phyloP scores from a whole-genome alignment of 2,797 vertebrate species.

The Sitta carolinensis region DNA sequence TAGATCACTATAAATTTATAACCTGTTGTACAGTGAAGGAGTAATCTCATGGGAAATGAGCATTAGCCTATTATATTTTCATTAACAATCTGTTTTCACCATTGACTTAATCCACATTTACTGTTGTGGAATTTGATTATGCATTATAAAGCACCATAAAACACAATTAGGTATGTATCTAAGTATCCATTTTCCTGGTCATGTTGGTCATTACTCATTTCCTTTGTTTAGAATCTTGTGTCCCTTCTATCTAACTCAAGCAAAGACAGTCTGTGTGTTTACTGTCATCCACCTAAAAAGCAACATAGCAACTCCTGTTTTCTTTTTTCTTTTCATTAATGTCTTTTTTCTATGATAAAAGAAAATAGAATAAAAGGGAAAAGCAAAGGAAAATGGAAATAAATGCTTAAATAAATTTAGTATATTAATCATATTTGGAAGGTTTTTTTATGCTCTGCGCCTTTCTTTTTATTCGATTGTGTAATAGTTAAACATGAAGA shows the following conservation, averaged over 20 bases:
- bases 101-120: constrained; percentile 69
- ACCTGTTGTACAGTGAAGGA: constrained; percentile 68
- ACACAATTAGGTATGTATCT: constrained; percentile 58
- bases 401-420: not conserved
- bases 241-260: constrained; percentile 40
- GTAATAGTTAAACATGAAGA: not conserved
- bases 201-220: constrained; percentile 51
- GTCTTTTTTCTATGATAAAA: not conserved
- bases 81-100: constrained; percentile 73
- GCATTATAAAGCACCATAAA: constrained; percentile 57
- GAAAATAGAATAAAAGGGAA: not conserved
- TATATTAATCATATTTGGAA: not conserved
- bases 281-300: constrained; percentile 16
- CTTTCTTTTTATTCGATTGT: not conserved
- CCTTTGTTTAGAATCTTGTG: constrained; percentile 46
- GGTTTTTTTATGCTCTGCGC: not conserved
- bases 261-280: constrained; percentile 9
- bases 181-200: constrained; percentile 54
- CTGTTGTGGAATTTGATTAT: constrained; percentile 63
- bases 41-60: constrained; percentile 63
- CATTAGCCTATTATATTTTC: constrained; percentile 68
- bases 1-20: constrained; percentile 74
- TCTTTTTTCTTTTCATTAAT: not conserved
- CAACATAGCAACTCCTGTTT: not conserved
- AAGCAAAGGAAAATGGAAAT: not conserved